Base-by-base conservation (phyloP, 35 echinoderm and acorn worm species). In the Antedon bifida region DNA sequence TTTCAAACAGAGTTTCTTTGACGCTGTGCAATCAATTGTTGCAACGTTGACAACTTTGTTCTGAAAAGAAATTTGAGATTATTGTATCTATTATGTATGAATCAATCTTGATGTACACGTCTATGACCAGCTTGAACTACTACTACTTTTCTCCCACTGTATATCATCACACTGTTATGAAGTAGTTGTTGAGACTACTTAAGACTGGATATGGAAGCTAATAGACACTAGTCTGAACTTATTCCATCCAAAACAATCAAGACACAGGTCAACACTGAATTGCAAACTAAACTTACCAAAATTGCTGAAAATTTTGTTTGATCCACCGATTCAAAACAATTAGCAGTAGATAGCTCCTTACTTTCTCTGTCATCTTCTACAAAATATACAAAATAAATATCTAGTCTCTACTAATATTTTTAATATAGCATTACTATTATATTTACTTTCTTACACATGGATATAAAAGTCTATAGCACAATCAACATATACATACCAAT, bases 31-130 rank as follows among this genome's bases (percentile, higher is more conserved):
- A 79, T 97, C 88, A 29, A 97, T 87, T 5, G 79, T 79, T 4
- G 90, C 94, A 73, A 97, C 78, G 83, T 85, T 89, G 10, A 97
- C 94, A 29, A 86, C 90, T 88, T 90, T 92, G 77, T 97, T 89
- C 94, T 97, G 82, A 34, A 64, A 64, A 64, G 26, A 64, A 64
- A 64, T 4, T 77, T 77, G 76, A 1, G 7, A 77, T 77, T 3
- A 75, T n/a, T n/a, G n/a, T n/a, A 56, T 26, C 11, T 13, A 13
- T 56, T 56, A 56, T 13, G 26, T 11, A 13, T 56, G 46, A 56
- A 11, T 56, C 11, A 26, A 56, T 56, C 26, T 56, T 56, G 11
- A 56, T 56, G 11, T 56, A 56, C 11, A 56, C 26, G 11, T 13
- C 26, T 56, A 11, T 56, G 46, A 56, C 46, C 46, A 56, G 11